Evolutionary conservation across 2,888 invertebrate genomes (phyloP), one percentile per base, ranked within the genome.

Genomic region (Meganola albula): DNA sequence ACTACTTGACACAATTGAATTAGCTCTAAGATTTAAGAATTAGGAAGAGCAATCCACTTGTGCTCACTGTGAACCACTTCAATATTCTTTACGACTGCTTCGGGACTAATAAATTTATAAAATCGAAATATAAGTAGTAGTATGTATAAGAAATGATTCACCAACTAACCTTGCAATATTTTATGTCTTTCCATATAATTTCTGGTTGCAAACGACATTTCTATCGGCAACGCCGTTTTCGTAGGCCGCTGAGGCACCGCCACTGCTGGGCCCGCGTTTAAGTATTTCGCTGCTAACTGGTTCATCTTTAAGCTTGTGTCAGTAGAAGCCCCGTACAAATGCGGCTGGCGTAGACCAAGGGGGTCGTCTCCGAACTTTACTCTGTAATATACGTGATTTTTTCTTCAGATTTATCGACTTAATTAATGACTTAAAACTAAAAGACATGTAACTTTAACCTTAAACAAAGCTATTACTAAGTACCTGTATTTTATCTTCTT

Each of bases 101-200:
- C n/a, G n/a, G n/a, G n/a, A n/a, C n/a, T n/a, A n/a, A n/a, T n/a
- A n/a, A n/a, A n/a, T n/a, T n/a, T n/a, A 22, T 2, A 4, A 2
- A 22, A 22, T 6, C 10, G 22, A 10, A 6, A 22, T 10, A 9
- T 1, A 22, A 22, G 3, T 22, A n/a, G 10, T 10, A 9, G 6
- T 10, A 23, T 2, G 4, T 8, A 24, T 4, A 12, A 11, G 4
- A n/a, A n/a, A n/a, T n/a, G n/a, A n/a, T n/a, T n/a, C n/a, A n/a
- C n/a, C n/a, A 27, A 13, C 2, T 10, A 48, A 84, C 88, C 87
- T 58, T 87, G 82, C 37, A 89, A 56, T 35, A 91, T 64, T 58
- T 90, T 89, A 67, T 92, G 91, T 53, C 88, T 88, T 59, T 91
- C 89, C 87, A 92, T 88, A 63, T 92, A 92, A 53, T 90, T 89